A percentile compares a stretch with the other conserved stretches of the same genome.
Conservation (phyloP, 2,797 vertebrate species). For the Tragelaphus eurycerus region DNA sequence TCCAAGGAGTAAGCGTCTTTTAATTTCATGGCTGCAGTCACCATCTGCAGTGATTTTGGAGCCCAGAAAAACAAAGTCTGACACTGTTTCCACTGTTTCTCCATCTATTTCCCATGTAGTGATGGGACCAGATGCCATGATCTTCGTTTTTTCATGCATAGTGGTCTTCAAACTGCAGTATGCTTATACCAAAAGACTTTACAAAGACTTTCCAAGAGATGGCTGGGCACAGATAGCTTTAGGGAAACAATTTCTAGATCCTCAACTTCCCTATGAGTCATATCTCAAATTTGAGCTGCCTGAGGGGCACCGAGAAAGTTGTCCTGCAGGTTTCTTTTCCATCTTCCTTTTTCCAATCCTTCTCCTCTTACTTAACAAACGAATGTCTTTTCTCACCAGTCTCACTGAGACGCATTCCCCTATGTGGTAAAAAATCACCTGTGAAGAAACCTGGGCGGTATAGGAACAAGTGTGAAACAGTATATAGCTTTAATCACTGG, state of each 20-base stretch:
- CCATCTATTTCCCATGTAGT: too few relatives aligned
- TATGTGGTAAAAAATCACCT: background rate
- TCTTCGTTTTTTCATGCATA: too few relatives aligned
- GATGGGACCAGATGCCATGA: too few relatives aligned
- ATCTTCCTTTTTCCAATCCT: background rate
- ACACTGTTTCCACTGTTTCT: too few relatives aligned
- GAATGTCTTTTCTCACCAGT: background rate
- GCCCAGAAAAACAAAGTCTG: too few relatives aligned
- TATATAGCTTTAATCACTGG: background rate
- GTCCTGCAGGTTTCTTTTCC: background rate
- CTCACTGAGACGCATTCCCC: background rate
- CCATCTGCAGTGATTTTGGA: too few relatives aligned
- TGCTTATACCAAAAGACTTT: background rate
- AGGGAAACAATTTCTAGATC: background rate
- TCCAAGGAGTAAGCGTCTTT: too few relatives aligned
- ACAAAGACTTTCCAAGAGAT: background rate
- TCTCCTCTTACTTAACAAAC: background rate
- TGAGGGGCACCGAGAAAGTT: background rate
- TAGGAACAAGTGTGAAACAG: background rate
- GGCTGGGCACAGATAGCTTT: background rate
- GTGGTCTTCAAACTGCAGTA: too few relatives aligned
- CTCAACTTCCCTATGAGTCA: background rate
- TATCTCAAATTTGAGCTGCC: background rate
- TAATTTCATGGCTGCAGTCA: too few relatives aligned
- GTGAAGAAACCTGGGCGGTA: background rate